Percentiles rank a stretch among this genome's conserved stretches.
These are phyloP conservation scores for Saccostrea glomerata DNA, from an alignment of 1,140 invertebrate genomes.

Conservation along the genomic window DNA sequence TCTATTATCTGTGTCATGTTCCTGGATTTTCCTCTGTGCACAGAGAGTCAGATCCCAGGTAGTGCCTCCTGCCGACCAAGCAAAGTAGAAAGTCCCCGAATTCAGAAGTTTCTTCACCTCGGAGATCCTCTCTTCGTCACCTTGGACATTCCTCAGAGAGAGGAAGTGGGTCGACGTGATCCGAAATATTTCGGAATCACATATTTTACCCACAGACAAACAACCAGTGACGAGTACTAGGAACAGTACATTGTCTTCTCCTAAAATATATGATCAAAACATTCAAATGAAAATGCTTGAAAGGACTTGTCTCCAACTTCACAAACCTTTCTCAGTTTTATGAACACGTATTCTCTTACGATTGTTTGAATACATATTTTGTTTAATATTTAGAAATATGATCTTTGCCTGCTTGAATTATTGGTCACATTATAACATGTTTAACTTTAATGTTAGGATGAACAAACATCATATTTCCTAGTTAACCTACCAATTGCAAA, in stretches of 20 bases:
- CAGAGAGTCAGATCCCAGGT: constrained; percentile 94
- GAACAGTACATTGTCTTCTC: constrained; percentile 90
- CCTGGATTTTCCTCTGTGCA: constrained; percentile 90
- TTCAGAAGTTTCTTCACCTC: constrained; percentile 94
- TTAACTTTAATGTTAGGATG: too few species aligned
- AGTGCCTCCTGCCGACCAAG: constrained; percentile 84
- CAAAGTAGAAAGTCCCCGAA: constrained; percentile 98
- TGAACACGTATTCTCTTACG: too few species aligned
- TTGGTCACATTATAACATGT: not conserved
- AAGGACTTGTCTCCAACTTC: too few species aligned
- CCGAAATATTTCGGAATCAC: constrained; percentile 94
- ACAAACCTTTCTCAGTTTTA: too few species aligned
- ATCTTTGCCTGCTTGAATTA: too few species aligned
- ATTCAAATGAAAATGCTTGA: too few species aligned
- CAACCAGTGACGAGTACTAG: constrained; percentile 96
- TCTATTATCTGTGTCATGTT: constrained; percentile 91
- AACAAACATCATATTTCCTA: not conserved
- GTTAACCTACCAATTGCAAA: constrained; percentile 85
- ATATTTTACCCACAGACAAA: constrained; percentile 95
- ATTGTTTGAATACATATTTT: too few species aligned
- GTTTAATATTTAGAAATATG: too few species aligned
- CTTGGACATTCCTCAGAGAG: constrained; percentile 87
- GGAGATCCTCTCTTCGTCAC: constrained; percentile 89
- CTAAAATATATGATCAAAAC: constrained; percentile 73
- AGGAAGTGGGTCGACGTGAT: constrained; percentile 95